A percentile compares a stretch with the other conserved stretches of the same genome.
Conservation (phyloP, 2,797 vertebrate genomes). For the Crossoptilon crossoptilon region DNA sequence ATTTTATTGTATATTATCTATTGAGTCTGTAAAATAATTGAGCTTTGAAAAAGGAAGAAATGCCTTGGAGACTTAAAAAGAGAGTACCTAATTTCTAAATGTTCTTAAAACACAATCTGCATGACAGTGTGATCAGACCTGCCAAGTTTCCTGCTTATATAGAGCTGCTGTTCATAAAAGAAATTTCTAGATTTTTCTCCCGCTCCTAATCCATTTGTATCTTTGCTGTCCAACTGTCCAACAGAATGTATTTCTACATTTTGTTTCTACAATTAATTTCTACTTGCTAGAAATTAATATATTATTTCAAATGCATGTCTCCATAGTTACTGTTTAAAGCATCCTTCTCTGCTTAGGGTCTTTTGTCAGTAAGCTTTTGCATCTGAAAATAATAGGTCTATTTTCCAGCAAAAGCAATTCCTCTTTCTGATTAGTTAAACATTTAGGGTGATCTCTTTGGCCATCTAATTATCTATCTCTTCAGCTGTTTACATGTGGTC, state of each 20-base stretch:
- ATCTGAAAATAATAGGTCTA: background rate
- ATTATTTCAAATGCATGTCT: conserved; percentile 1
- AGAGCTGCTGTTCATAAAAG: background rate
- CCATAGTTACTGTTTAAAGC: conserved; percentile 25
- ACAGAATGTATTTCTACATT: background rate
- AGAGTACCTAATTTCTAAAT: background rate
- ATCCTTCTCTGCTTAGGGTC: background rate
- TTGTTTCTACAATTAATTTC: too few relatives aligned
- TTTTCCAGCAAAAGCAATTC: conserved; percentile 5
- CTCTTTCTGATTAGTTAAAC: background rate
- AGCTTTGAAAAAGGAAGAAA: background rate
- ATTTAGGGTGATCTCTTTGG: background rate
- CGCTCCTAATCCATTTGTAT: background rate
- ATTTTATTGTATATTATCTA: background rate
- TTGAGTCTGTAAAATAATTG: background rate
- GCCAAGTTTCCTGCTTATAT: background rate
- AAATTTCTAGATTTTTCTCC: background rate
- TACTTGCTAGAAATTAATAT: background rate
- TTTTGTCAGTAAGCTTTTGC: background rate
- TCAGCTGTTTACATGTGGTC: conserved; percentile 16
- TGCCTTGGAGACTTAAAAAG: background rate
- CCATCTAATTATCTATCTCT: background rate
- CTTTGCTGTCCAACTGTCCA: background rate
- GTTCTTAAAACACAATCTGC: background rate
- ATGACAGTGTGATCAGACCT: background rate